Base-by-base conservation (phyloP, 2,888 invertebrate species). In the Zonitis immaculata region DNA sequence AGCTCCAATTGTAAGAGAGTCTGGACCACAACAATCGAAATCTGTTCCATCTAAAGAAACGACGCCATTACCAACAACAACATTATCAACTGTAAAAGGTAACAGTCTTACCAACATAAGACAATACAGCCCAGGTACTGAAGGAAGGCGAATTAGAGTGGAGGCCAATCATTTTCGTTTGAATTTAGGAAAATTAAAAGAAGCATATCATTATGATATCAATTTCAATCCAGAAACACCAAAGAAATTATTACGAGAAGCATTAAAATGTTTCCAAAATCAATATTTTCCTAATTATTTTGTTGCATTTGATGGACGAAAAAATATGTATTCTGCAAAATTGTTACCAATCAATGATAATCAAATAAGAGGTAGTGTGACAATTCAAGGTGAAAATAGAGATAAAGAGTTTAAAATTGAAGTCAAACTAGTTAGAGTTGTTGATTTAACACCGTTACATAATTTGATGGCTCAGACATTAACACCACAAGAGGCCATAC, bases 121-220 rank as follows among this genome's bases (percentile, higher is more conserved):
- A 64, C 63, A 52, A 8, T 4, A 11, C 4, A 32, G 3, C 22
- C 52, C 52, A 25, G 52, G 35, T 25, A 28, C 25, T 9, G 42
- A 50, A 26, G 46, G 52, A 7, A 12, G 52, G 49, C 28, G 43
- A 44, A 50, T 51, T 22, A 44, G 18, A 4, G 75, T 83, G 0
- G 67, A 47, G 26, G 81, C 84, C 0, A 91, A 91, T 66, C 87
- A 89, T 72, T 72, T 90, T 46, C 72, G 77, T 16, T 75, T 89
- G 58, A 49, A 58, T 25, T 26, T 68, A n/a, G 75, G 78, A 54
- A 76, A 81, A 42, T 74, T 79, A 5, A 58, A 69, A 6, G 62
- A 60, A 1, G 79, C 80, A 0, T 74, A 80, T 67, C 95, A 97
- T 67, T 97, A 97, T 72, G 96, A 97, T 65, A 87, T 94, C 0